These are phyloP conservation scores for Ophonus ardosiacus DNA, from an alignment of 2,888 invertebrate genomes.

Conservation along the genomic window DNA sequence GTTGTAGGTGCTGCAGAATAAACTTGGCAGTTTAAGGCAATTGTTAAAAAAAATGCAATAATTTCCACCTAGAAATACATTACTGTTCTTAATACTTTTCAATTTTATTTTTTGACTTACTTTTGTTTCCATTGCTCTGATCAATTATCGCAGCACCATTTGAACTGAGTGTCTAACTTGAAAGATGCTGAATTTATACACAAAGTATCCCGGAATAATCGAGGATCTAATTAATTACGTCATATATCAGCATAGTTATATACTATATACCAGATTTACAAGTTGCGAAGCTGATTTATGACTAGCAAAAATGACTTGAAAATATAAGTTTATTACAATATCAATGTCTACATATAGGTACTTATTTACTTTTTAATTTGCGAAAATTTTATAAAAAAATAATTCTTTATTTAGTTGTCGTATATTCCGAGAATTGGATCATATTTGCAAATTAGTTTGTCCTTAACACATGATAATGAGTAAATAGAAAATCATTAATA, in stretches of 20 bases:
- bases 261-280: background rate
- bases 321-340: background rate
- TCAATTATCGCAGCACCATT: background rate
- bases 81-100: background rate
- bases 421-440: background rate
- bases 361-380: slow-evolving; percentile 17
- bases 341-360: background rate
- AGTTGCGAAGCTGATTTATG: background rate
- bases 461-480: slow-evolving; percentile 17
- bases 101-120: slow-evolving; percentile 8
- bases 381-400: background rate
- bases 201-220: background rate
- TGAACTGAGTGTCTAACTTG: background rate
- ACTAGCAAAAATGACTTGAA: slow-evolving; percentile 13
- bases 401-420: slow-evolving; percentile 1
- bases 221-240: slow-evolving; percentile 34
- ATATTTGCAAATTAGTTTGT: slow-evolving; percentile 58
- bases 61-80: background rate
- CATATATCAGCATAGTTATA: slow-evolving; percentile 8
- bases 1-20: slow-evolving; percentile 6
- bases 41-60: slow-evolving; percentile 6
- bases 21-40: background rate
- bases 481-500: slow-evolving; percentile 34
- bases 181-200: slow-evolving; percentile 15
- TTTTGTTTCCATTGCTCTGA: slow-evolving; percentile 30